Evolutionary conservation across 2,888 invertebrate genomes (phyloP).

Genomic region (Pammene fasciana): DNA sequence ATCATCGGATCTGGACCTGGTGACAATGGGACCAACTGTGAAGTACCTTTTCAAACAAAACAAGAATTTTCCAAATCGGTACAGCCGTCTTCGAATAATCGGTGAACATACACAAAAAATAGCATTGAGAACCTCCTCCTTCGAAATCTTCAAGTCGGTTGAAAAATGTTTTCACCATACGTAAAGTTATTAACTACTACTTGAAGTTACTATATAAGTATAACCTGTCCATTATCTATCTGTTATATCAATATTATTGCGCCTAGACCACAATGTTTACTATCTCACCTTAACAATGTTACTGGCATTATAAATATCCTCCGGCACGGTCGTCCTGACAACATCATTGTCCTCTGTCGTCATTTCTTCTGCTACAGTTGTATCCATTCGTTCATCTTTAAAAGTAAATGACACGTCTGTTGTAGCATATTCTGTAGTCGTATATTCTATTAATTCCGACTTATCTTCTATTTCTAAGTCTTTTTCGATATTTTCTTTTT

Average conservation of each 20-base stretch:
- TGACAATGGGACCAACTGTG: too few species aligned
- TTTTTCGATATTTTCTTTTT: conserved; percentile 22
- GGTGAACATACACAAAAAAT: too few species aligned
- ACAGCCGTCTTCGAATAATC: too few species aligned
- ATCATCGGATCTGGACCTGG: too few species aligned
- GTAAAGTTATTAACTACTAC: too few species aligned
- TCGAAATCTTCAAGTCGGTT: too few species aligned
- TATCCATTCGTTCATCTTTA: conserved; percentile 15
- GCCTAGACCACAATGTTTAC: conserved; percentile 42
- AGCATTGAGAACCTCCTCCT: too few species aligned
- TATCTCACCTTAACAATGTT: conserved; percentile 46
- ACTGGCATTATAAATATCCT: conserved; percentile 50
- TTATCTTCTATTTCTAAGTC: conserved; percentile 28
- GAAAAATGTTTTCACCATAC: too few species aligned
- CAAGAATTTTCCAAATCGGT: too few species aligned
- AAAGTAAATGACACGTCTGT: conserved; percentile 40
- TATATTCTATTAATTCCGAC: conserved; percentile 24
- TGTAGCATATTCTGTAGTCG: conserved; percentile 31
- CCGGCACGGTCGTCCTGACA: conserved; percentile 47
- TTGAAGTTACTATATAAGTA: too few species aligned
- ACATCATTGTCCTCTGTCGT: conserved; percentile 57
- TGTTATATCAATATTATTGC: conserved; percentile 31
- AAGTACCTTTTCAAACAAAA: too few species aligned
- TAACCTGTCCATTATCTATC: background rate
- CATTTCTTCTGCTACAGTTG: conserved; percentile 35